Conservation (phyloP, 2,797 vertebrate species). For the Xiphorhynchus erythropygius region DNA sequence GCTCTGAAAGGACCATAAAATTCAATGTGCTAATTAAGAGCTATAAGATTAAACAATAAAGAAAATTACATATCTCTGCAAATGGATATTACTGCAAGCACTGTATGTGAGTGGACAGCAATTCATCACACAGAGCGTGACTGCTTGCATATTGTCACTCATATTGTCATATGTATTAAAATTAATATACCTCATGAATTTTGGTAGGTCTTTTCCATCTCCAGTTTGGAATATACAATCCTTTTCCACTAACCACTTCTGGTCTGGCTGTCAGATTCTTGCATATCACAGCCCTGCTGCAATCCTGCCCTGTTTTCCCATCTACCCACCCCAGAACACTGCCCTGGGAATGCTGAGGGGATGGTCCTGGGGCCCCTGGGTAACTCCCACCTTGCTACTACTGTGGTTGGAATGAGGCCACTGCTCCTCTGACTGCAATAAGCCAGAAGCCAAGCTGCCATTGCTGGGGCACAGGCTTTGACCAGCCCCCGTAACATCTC, state of each 20-base stretch:
- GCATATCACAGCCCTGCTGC: accelerated
- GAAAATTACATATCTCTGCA: neutral
- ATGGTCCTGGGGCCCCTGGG: too few species aligned
- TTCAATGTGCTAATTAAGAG: constrained; percentile 5
- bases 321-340: neutral
- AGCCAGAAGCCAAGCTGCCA: neutral
- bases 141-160: neutral
- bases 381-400: accelerated
- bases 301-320: neutral
- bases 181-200: constrained; percentile 32
- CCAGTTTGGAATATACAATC: neutral
- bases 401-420: neutral
- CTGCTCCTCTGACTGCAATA: accelerated
- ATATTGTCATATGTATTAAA: constrained; percentile 21
- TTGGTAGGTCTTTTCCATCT: neutral
- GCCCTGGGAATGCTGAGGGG: accelerated
- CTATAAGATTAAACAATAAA: constrained; percentile 31
- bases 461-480: neutral
- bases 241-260: neutral
- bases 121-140: neutral
- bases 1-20: constrained; percentile 1
- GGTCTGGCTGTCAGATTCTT: too few species aligned
- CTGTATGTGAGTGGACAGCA: neutral
- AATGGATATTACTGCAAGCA: neutral
- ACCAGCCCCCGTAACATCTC: accelerated